Evolutionary conservation across 2,888 invertebrate species (phyloP), one percentile per base, ranked within the genome.

Genomic region (Cerastis leucographa): DNA sequence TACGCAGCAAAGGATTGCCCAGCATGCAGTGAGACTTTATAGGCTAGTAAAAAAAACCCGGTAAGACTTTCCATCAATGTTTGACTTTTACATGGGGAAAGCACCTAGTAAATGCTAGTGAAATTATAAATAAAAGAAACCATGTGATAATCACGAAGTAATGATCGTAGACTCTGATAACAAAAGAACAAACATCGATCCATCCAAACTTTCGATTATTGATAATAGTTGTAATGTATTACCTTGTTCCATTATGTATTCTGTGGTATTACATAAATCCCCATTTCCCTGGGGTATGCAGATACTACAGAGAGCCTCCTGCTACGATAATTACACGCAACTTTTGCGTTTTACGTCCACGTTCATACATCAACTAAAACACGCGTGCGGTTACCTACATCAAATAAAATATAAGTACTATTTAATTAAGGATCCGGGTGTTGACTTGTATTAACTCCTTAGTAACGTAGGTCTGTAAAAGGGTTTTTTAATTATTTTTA

Each of bases 81-180:
- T 25, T 1, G 25, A 25, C n/a, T 54, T 12, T 25, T 7, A 14
- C 25, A 56, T 3, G 11, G 2, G 25, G 1, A 56, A 59, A 59
- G 17, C 29, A 17, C 3, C 59, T 8, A 17, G 8, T 8, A 17
- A 59, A 61, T 11, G 1, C 11, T 61, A 61, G 61, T 61, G 66
- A 76, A 80, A 80, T 69, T 2, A 74, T 74, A 76, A 56, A 83
- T 73, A 83, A 81, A 75, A 65, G 67, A 35, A 75, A 76, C 44
- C 76, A 54, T 76, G 64, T 70, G n/a, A 40, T 12, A 62, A 56
- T 64, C 49, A 40, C 61, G 1, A 61, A 35, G 25, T 74, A 74
- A 78, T 81, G 71, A 74, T 51, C 71, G 29, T 76, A 29, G 42
- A 56, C 73, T 61, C n/a, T 14, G 35, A 40, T 51, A 62, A 66